Evolutionary conservation across 1,140 invertebrate species (phyloP).

Genomic region (Pissodes strobi): DNA sequence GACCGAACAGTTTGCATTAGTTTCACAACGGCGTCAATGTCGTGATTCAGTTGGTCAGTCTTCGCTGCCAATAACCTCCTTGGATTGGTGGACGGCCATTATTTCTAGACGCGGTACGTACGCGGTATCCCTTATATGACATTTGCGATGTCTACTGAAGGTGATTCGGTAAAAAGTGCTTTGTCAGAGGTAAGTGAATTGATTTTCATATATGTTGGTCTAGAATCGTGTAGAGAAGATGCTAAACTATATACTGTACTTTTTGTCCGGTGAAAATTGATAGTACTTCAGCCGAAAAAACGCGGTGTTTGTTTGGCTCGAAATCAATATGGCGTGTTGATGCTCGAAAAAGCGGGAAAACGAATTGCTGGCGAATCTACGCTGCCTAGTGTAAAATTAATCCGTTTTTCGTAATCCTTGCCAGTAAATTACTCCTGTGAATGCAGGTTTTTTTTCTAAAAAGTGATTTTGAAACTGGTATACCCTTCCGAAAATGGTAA

Average conservation of each 20-base stretch:
- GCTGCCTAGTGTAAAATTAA: constrained; percentile 20
- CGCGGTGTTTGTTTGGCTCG: constrained; percentile 46
- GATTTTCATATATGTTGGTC: constrained; percentile 8
- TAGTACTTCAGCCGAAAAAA: constrained; percentile 26
- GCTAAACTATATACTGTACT: neutral
- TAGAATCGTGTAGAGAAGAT: neutral
- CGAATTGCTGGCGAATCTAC: constrained; percentile 28
- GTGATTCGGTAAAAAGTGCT: constrained; percentile 52
- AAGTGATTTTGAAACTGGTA: too few relatives aligned
- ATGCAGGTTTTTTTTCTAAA: neutral
- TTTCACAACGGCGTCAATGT: too few relatives aligned
- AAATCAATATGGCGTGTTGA: constrained; percentile 55
- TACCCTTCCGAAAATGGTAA: neutral
- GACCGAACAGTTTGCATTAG: too few relatives aligned
- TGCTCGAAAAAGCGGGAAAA: constrained; percentile 56
- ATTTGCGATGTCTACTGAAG: constrained; percentile 53
- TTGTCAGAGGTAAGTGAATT: constrained; percentile 47
- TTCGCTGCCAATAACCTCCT: too few relatives aligned
- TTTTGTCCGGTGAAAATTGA: constrained; percentile 21
- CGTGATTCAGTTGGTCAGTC: too few relatives aligned
- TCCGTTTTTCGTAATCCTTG: neutral
- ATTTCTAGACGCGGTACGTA: constrained; percentile 50
- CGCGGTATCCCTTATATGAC: too few relatives aligned
- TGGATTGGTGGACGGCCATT: constrained; percentile 26
- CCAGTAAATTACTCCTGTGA: neutral